phyloP scores from a whole-genome alignment of 2,113 vertebrate species.

The Nothocercus julius region DNA sequence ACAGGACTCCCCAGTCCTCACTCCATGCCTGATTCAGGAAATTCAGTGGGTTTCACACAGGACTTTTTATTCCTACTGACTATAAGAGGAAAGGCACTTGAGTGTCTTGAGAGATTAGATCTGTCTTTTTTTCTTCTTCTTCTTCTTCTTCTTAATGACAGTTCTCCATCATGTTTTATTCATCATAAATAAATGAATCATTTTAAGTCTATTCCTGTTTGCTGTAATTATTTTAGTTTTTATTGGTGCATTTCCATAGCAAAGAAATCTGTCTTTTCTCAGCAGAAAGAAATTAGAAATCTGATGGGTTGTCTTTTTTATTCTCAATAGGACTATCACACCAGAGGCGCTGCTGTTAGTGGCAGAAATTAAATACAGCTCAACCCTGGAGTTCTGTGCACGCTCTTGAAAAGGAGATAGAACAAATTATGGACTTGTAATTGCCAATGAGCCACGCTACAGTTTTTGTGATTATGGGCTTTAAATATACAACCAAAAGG shows the following conservation, averaged over 20 bases:
- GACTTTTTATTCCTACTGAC: constrained; percentile 18
- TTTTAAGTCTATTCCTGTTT: not conserved
- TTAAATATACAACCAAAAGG: not conserved
- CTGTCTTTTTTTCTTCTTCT: not conserved
- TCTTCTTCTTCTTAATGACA: not conserved
- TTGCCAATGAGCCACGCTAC: not conserved
- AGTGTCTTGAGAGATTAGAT: constrained; percentile 37
- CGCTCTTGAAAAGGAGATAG: not conserved
- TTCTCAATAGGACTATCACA: not conserved
- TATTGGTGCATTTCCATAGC: constrained; percentile 8
- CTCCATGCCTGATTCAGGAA: not conserved
- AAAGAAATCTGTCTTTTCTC: not conserved
- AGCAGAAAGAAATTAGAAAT: not conserved
- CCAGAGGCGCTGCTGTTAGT: not conserved
- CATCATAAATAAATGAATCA: constrained; percentile 39
- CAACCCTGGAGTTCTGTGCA: not conserved
- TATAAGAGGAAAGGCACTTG: constrained; percentile 21
- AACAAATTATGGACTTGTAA: not conserved
- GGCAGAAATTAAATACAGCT: constrained; percentile 4
- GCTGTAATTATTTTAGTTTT: constrained; percentile 32
- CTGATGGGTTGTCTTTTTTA: not conserved
- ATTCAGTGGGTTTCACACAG: not conserved
- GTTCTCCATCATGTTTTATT: constrained; percentile 55
- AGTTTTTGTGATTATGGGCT: not conserved
- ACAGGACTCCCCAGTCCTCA: not conserved